Base-by-base conservation (phyloP, 2,797 vertebrate genomes). In the Bradypus variegatus region DNA sequence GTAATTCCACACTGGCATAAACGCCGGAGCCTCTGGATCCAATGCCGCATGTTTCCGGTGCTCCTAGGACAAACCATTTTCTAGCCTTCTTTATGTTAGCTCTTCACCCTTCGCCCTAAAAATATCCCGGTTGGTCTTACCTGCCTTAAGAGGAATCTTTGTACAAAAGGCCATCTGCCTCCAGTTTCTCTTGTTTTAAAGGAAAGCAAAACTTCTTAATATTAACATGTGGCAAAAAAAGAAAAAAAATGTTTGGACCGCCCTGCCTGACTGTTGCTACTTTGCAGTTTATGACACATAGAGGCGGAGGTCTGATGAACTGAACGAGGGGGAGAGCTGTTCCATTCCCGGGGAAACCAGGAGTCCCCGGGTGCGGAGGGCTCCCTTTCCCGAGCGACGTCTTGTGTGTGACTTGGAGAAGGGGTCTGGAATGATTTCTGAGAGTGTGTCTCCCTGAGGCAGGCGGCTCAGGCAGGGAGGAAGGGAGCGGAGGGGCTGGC, bases 301-400 rank as follows among this genome's bases (percentile, higher is more conserved):
- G 94, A 95, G 96, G 97, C 96, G 97, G 97, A 97, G 97, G 96
- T 97, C 97, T 97, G 96, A 95, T 87, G 94, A 95, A 92, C 93
- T 60, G 91, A 97, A 90, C 11, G 55, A 97, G 95, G 45, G 58
- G 75, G 95, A 86, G 94, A 97, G 97, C 96, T 81, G 91, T 96
- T 96, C 90, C 94, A 62, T 96, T 92, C 97, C 96, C 94, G 91
- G 92, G 91, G 95, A 95, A 96, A 96, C 94, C 94, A 60, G 94
- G 94, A 94, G 95, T 90, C 96, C 95, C 94, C 92, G 27, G 0
- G 50, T 65, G 89, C 93, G 88, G 89, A 79, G 95, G 91, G 96
- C 94, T 94, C 94, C 94, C 85, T 95, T 73, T 58, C 80, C 91
- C 31, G 0, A 60, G 94, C 60, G 77, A 91, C 92, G 92, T 85